These are phyloP conservation scores for Meles meles DNA, from an alignment of 2,113 vertebrate genomes.

Conservation along the genomic window DNA sequence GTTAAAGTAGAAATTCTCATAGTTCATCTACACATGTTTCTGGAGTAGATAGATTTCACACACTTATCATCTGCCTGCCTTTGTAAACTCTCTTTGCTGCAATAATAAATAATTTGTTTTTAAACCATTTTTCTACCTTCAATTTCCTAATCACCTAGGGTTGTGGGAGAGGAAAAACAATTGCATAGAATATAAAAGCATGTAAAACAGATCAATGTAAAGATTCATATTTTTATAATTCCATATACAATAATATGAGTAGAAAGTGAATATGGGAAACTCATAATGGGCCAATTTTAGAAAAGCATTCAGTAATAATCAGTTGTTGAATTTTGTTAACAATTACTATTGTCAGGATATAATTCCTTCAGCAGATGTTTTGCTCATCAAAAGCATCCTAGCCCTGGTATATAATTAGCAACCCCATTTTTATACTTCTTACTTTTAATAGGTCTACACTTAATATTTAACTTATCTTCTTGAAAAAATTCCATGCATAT, in stretches of 20 bases:
- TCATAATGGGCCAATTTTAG: not conserved
- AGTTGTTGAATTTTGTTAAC: not conserved
- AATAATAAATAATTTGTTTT: not conserved
- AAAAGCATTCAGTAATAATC: not conserved
- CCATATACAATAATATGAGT: not conserved
- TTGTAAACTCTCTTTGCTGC: not conserved
- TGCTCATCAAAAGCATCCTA: not conserved
- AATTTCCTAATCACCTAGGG: not conserved
- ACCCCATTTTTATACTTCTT: not conserved
- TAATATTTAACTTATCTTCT: not conserved
- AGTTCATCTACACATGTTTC: not conserved
- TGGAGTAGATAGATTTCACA: not conserved
- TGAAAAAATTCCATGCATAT: not conserved
- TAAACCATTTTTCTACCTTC: not conserved
- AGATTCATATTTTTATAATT: not conserved
- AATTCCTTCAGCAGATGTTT: not conserved
- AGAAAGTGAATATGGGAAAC: not conserved
- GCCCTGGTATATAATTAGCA: not conserved
- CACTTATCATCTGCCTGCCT: not conserved
- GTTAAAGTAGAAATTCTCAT: not conserved
- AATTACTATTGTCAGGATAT: not conserved
- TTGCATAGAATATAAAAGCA: not conserved
- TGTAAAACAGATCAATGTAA: not conserved
- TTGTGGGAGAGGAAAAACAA: not conserved
- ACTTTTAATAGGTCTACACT: not conserved